These are phyloP conservation scores for Ptiloglossa arizonensis DNA, from an alignment of 1,140 invertebrate species.

Conservation along the genomic window DNA sequence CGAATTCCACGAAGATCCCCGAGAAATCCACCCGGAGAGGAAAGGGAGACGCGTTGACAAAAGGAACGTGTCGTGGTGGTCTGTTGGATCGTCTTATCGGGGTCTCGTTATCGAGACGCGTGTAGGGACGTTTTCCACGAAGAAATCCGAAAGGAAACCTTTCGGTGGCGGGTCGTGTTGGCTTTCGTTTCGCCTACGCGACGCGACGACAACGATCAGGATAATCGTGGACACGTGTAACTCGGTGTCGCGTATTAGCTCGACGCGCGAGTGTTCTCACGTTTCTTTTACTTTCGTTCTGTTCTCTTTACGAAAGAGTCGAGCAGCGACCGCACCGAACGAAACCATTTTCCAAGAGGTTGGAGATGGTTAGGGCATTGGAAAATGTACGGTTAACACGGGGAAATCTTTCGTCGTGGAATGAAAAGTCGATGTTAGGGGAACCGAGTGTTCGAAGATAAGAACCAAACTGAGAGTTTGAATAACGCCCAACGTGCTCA, in stretches of 20 bases:
- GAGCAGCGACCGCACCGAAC: too few species aligned
- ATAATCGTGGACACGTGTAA: slow-evolving; percentile 43
- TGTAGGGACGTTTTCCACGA: slow-evolving; percentile 3
- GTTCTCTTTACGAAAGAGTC: too few species aligned
- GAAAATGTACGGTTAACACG: too few species aligned
- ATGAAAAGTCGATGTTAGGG: too few species aligned
- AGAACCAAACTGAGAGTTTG: too few species aligned
- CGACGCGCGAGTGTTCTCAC: background rate
- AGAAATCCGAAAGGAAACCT: slow-evolving; percentile 21
- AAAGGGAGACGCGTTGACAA: slow-evolving; percentile 26
- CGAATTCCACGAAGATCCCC: slow-evolving; percentile 40
- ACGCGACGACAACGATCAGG: too few species aligned
- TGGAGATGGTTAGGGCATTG: too few species aligned
- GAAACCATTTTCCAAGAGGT: too few species aligned
- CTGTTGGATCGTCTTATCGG: slow-evolving; percentile 46
- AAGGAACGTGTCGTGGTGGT: slow-evolving; percentile 17
- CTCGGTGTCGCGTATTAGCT: background rate
- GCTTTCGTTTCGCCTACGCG: background rate
- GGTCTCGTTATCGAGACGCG: slow-evolving; percentile 40
- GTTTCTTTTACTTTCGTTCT: background rate
- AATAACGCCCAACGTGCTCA: too few species aligned
- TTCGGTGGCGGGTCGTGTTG: background rate
- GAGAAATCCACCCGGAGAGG: slow-evolving; percentile 24
- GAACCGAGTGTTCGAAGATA: too few species aligned
- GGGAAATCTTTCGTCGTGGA: too few species aligned